phyloP scores from a whole-genome alignment of 92 coral and sea anemone genomes.

The Umimayanthus kanabou region DNA sequence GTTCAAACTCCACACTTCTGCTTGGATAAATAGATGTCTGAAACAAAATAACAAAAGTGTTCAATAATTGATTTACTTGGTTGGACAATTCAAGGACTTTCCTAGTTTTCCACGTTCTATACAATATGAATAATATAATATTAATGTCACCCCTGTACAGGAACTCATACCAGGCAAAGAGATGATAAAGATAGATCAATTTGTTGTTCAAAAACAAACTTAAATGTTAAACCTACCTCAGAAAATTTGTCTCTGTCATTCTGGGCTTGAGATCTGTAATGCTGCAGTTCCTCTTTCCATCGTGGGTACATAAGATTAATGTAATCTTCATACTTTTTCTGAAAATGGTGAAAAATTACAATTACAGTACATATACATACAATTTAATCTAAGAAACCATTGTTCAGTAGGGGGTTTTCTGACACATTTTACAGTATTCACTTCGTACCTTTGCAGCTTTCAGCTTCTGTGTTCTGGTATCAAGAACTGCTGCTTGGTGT shows the following conservation, averaged over 20 bases:
- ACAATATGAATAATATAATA: too few species aligned
- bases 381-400: too few species aligned
- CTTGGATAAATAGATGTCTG: conserved; percentile 21
- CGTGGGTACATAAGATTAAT: conserved; percentile 91
- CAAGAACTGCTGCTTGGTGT: conserved; percentile 65
- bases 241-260: conserved; percentile 36
- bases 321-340: conserved; percentile 86
- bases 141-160: too few species aligned
- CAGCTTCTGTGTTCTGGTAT: conserved; percentile 65
- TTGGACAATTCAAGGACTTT: too few species aligned
- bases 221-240: conserved; percentile 2
- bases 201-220: not conserved
- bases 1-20: conserved; percentile 7
- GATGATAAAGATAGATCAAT: too few species aligned
- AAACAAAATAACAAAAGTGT: not conserved
- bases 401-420: too few species aligned
- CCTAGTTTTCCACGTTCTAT: too few species aligned
- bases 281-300: conserved; percentile 85
- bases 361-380: too few species aligned
- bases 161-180: too few species aligned
- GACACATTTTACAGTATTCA: too few species aligned
- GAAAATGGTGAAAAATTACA: not conserved
- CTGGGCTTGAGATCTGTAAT: conserved; percentile 48
- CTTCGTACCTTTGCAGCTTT: conserved; percentile 59
- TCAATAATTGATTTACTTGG: not conserved